phyloP scores from a whole-genome alignment of 2,113 vertebrate genomes.

The Protobothrops flavoviridis region DNA sequence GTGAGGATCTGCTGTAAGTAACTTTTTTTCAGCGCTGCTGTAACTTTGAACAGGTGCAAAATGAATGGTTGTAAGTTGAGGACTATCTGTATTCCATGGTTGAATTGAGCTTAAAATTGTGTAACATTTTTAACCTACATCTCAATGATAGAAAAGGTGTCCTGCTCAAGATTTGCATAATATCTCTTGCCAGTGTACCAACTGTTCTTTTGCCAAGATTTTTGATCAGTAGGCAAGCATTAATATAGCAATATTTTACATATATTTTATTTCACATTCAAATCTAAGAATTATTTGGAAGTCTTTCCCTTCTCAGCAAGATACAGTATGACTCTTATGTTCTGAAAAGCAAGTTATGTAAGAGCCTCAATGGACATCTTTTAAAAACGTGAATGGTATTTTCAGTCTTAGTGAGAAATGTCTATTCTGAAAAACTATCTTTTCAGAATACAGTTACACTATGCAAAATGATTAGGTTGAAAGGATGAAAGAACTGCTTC shows the following conservation, averaged over 20 bases:
- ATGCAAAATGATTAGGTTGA: conserved; percentile 9
- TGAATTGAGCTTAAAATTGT: neutral
- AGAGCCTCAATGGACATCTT: neutral
- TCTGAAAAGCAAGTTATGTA: conserved; percentile 19
- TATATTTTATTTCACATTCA: neutral
- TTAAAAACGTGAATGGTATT: conserved; percentile 5
- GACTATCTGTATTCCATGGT: neutral
- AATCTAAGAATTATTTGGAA: conserved; percentile 17
- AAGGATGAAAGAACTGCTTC: conserved; percentile 25
- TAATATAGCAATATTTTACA: conserved; percentile 26
- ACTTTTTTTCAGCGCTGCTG: neutral
- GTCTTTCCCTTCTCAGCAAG: conserved; percentile 42
- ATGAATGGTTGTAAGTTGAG: neutral
- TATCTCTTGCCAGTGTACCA: conserved; percentile 2
- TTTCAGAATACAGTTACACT: conserved; percentile 10
- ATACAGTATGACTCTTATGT: conserved; percentile 7
- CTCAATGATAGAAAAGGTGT: neutral
- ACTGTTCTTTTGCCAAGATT: neutral
- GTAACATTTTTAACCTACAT: neutral
- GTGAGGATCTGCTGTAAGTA: too few relatives aligned
- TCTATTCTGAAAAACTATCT: neutral
- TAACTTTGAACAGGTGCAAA: neutral
- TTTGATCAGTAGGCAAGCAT: conserved; percentile 26
- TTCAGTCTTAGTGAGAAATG: neutral
- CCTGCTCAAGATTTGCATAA: neutral